Evolutionary conservation across 2,888 invertebrate species (phyloP), one percentile per base, ranked within the genome.

Genomic region (Cotesia congregata): DNA sequence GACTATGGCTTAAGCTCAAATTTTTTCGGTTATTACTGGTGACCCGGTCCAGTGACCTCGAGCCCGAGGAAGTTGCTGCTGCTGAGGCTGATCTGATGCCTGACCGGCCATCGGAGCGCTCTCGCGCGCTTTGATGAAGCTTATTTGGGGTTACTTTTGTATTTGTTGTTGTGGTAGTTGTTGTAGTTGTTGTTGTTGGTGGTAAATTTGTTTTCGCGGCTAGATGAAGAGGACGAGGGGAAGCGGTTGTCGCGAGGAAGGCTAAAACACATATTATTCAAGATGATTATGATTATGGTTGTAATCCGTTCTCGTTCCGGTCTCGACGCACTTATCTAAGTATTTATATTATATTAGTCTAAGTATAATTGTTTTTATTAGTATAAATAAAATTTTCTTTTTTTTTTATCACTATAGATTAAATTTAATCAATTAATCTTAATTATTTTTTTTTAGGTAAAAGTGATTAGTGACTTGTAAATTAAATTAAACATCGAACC

Each of bases 181-280:
- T 50, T 50, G 50, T 50, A 12, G 50, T 50, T 50, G 50, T 50
- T 50, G 50, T 50, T 12, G 20, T 67, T 76, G 77, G 82, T 82
- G 80, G 83, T 83, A 86, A 85, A 50, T 50, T 50, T 50, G 50
- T 85, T 87, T 86, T 87, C 82, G 84, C 86, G 82, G 88, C 88
- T 87, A 88, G 88, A 87, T 88, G 88, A 87, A 87, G 86, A 86
- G 89, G 89, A 85, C 89, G 89, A 88, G 88, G 93, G 92, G 93
- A 93, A 91, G 92, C 92, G 91, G 93, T 93, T 91, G 94, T 93
- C 92, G 93, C 93, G 91, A 94, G 92, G 92, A 93, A 93, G 90
- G 94, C 94, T 94, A 93, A 91, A 93, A 93, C 88, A 88, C 85
- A 88, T 80, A 82, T 83, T 82, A 85, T 83, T 82, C 79, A 85